phyloP scores from a whole-genome alignment of 2,797 vertebrate genomes.

The Pangasius mekongensis region DNA sequence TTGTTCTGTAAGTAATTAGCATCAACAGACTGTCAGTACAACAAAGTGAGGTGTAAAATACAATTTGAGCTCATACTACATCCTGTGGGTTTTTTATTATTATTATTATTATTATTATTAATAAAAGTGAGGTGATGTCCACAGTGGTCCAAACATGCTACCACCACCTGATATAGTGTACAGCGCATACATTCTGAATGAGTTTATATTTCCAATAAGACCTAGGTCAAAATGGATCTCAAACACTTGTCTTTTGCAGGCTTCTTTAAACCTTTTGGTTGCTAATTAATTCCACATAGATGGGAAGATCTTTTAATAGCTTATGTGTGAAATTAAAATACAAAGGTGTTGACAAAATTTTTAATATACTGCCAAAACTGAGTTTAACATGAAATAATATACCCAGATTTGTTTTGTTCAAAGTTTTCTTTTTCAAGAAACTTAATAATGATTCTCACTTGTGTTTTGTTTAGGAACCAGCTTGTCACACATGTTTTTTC shows the following conservation, averaged over 20 bases:
- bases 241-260: not conserved
- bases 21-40: not conserved
- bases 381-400: not conserved
- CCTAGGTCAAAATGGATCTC: not conserved
- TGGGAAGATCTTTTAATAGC: not conserved
- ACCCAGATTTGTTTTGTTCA: not conserved
- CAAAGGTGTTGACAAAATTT: not conserved
- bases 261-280: not conserved
- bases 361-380: not conserved
- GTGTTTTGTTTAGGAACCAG: not conserved
- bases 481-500: not conserved
- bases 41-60: conserved; percentile 11
- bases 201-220: not conserved
- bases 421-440: not conserved
- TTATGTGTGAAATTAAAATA: conserved; percentile 2
- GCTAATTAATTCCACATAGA: conserved; percentile 4
- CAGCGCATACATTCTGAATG: not conserved
- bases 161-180: not conserved
- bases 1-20: not conserved
- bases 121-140: not conserved
- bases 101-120: too few relatives aligned
- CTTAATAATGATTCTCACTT: not conserved
- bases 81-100: too few relatives aligned
- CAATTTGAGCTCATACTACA: not conserved
- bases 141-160: not conserved